These are phyloP conservation scores for Mesochorus sp. DNA, from an alignment of 2,888 invertebrate species.

Conservation along the genomic window DNA sequence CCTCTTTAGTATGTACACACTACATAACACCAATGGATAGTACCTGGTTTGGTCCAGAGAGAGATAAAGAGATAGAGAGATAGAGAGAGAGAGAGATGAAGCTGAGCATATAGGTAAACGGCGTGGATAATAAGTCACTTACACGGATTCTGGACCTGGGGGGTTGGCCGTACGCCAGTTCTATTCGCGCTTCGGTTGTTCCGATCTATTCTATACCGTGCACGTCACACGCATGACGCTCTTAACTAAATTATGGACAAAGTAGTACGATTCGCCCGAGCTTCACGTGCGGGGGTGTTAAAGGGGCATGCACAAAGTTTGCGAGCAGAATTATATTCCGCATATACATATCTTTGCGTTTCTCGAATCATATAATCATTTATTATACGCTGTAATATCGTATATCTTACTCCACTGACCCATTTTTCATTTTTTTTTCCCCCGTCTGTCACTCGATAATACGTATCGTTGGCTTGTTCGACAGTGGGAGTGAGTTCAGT, in stretches of 20 bases:
- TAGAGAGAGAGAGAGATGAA: slow-evolving; percentile 58
- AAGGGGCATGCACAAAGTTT: slow-evolving; percentile 77
- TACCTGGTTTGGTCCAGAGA: slow-evolving; percentile 39
- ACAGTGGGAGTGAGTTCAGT: slow-evolving; percentile 14
- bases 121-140: slow-evolving; percentile 81
- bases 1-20: slow-evolving; percentile 63
- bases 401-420: slow-evolving; percentile 33
- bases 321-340: slow-evolving; percentile 29
- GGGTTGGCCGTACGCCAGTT: slow-evolving; percentile 80
- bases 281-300: slow-evolving; percentile 60
- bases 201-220: slow-evolving; percentile 81
- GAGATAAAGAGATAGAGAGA: slow-evolving; percentile 20
- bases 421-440: slow-evolving; percentile 31
- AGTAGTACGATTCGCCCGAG: slow-evolving; percentile 78
- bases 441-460: slow-evolving; percentile 7
- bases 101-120: slow-evolving; percentile 76
- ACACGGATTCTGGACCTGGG: slow-evolving; percentile 79
- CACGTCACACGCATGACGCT: slow-evolving; percentile 82
- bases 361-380: slow-evolving; percentile 7
- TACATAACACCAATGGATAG: slow-evolving; percentile 57
- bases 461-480: slow-evolving; percentile 2
- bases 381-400: slow-evolving; percentile 32
- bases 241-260: slow-evolving; percentile 82
- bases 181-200: slow-evolving; percentile 82
- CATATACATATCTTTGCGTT: neutral